These are phyloP conservation scores for Polyommatus icarus DNA, from an alignment of 2,888 invertebrate species.

Conservation along the genomic window DNA sequence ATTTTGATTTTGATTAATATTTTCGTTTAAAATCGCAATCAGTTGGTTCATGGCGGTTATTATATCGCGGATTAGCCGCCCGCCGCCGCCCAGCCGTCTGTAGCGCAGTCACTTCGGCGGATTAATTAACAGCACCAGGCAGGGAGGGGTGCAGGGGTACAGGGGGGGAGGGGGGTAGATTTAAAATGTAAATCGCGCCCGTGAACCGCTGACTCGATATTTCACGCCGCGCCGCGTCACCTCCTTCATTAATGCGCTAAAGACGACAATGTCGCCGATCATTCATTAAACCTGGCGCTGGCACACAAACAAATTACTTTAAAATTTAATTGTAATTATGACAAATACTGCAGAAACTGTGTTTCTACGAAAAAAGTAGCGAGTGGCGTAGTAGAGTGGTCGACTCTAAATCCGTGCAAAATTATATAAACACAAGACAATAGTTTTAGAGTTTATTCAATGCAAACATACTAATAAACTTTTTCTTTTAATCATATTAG, in stretches of 20 bases:
- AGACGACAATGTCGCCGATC: not conserved
- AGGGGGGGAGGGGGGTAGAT: not conserved
- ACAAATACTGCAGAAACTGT: no score
- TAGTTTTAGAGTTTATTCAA: no score
- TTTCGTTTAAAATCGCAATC: not conserved
- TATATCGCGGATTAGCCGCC: not conserved
- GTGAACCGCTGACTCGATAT: slow-evolving; percentile 11
- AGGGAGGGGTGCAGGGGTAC: not conserved
- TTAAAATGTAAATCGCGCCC: slow-evolving; percentile 22
- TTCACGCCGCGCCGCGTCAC: not conserved
- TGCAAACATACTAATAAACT: no score
- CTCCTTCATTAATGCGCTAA: not conserved
- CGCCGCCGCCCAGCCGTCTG: not conserved
- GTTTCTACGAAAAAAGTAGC: no score
- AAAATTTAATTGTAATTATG: no score
- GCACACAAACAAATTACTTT: not conserved
- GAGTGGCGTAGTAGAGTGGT: no score
- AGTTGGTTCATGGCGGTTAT: not conserved
- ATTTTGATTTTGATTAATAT: no score
- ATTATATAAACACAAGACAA: no score
- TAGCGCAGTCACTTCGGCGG: slow-evolving; percentile 1
- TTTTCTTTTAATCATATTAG: no score
- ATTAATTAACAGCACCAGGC: slow-evolving; percentile 8
- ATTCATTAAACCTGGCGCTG: not conserved
- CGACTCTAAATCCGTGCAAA: no score